These are phyloP conservation scores for Myotis brandtii DNA, from an alignment of 2,113 vertebrate genomes.

Conservation along the genomic window DNA sequence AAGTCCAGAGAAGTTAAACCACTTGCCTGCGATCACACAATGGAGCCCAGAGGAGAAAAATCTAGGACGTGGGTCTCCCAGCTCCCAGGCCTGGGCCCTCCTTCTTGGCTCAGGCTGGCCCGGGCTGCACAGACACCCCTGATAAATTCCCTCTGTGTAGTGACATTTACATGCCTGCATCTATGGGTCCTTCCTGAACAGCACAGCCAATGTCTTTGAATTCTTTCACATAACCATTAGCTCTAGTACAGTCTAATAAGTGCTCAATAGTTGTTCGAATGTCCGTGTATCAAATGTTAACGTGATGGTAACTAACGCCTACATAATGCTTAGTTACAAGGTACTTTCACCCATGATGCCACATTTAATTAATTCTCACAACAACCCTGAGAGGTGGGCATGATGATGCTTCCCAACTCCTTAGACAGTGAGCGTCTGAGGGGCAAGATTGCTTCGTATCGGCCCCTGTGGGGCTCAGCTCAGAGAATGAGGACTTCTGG, in stretches of 20 bases:
- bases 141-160: neutral
- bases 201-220: neutral
- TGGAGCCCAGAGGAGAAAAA: neutral
- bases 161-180: rapidly evolving
- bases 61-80: neutral
- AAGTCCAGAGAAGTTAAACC: neutral
- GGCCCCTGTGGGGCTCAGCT: neutral
- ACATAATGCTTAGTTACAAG: slow-evolving; percentile 5
- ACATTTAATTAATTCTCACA: neutral
- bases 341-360: neutral
- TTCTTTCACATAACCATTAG: neutral
- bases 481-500: neutral
- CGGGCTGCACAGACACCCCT: neutral
- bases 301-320: neutral
- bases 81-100: neutral
- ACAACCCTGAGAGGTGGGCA: neutral
- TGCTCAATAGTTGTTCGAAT: neutral
- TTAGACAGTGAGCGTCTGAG: neutral
- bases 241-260: neutral
- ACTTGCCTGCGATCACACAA: neutral
- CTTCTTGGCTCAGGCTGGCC: neutral
- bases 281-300: neutral
- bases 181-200: neutral
- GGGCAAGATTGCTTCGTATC: neutral
- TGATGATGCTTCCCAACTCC: neutral